Evolutionary conservation across 2,888 invertebrate species (phyloP), one percentile per base, ranked within the genome.

Genomic region (Endomychus coccineus): DNA sequence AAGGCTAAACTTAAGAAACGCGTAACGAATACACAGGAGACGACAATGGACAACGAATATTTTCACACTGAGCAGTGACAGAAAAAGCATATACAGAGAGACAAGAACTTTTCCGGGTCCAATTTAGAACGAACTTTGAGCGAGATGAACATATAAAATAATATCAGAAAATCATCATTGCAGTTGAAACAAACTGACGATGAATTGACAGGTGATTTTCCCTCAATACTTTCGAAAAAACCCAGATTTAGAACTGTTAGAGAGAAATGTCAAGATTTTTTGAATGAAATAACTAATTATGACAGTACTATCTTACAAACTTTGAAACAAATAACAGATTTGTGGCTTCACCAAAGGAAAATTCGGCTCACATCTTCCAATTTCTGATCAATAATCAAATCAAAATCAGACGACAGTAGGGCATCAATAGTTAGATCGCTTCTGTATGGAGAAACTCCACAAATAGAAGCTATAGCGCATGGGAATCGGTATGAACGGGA

Each of bases 11-110:
- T 10, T 3, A 23, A 23, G 6, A 23, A 23, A 23, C n/a, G n/a
- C n/a, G n/a, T n/a, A n/a, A n/a, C n/a, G n/a, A n/a, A n/a, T n/a
- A 23, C 6, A 4, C 23, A 23, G 6, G 6, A 3, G 23, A 23
- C 23, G 6, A 23, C 23, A 4, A 6, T 23, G 6, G 3, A 23
- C 6, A 11, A 23, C 6, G 23, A 23, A 23, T n/a, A n/a, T n/a
- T n/a, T n/a, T n/a, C n/a, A n/a, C n/a, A n/a, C n/a, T n/a, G 27
- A 27, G n/a, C 6, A 27, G 3, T 27, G 27, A 16, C 27, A 27
- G 14, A 27, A 27, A 14, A 27, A 13, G 6, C 27, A 5, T 14
- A 2, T 7, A 27, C 12, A n/a, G n/a, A n/a, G n/a, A n/a, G n/a
- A n/a, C n/a, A 27, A 13, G 9, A 23, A 23, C 23, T 23, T 23